phyloP scores from a whole-genome alignment of 2,797 vertebrate species.

The Pogonophryne albipinna region DNA sequence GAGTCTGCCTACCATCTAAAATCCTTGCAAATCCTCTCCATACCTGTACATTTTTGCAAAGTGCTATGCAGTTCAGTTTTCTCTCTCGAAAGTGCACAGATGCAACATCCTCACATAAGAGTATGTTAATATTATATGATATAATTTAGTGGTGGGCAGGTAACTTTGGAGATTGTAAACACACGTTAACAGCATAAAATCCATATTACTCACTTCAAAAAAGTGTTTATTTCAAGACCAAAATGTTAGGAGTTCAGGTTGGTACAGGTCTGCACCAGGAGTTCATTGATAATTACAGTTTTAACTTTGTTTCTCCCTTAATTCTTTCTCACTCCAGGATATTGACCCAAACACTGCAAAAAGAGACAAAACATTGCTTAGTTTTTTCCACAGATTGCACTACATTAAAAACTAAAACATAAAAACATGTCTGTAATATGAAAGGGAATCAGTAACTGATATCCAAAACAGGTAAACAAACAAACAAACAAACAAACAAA shows the following conservation, averaged over 20 bases:
- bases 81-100: slow-evolving; percentile 6
- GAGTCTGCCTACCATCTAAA: slow-evolving; percentile 63
- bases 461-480: neutral
- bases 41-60: slow-evolving; percentile 56
- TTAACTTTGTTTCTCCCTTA: slow-evolving; percentile 17
- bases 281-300: neutral
- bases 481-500: slow-evolving; percentile 1
- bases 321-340: slow-evolving; percentile 1
- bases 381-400: neutral
- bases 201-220: neutral
- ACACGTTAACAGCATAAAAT: neutral
- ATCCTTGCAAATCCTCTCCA: slow-evolving; percentile 51
- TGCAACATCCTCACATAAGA: slow-evolving; percentile 3
- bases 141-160: neutral
- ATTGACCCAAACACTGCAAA: neutral
- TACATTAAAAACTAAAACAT: too few relatives aligned
- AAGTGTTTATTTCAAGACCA: neutral
- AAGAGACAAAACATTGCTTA: neutral
- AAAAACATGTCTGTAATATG: neutral
- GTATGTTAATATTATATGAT: too few relatives aligned
- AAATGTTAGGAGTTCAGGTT: slow-evolving; percentile 1
- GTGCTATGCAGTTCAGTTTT: slow-evolving; percentile 31
- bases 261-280: neutral
- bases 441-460: neutral
- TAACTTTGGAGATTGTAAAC: neutral